Evolutionary conservation across 2,888 invertebrate species (phyloP), one percentile per base, ranked within the genome.

Genomic region (Andrena minutula): DNA sequence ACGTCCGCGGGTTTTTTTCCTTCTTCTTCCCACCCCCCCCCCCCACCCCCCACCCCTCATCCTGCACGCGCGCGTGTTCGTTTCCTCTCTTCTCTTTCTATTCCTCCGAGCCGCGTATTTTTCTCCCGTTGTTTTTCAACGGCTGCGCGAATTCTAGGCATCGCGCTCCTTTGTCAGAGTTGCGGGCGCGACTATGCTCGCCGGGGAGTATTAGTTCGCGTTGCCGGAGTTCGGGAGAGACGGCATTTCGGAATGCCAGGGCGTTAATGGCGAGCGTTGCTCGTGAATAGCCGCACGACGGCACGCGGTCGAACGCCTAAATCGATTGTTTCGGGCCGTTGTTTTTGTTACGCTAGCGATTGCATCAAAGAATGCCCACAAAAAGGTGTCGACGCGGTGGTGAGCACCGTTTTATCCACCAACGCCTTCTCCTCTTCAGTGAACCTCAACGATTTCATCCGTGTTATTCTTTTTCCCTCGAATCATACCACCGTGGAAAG

Each of bases 81-180:
- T 26, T 69, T 53, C 61, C 23, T 61, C 63, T 56, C 61, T 28
- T 65, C 63, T 32, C 41, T 65, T 30, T 60, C 63, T 70, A 30
- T 78, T 79, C 65, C 61, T 2, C 28, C 41, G 58, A 60, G 2
- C 10, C 63, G 51, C 63, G 65, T 60, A 47, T 26, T 51, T 74
- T 49, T 72, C 69, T 71, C 8, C 71, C 60, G 76, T 82, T 75
- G 80, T 83, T 83, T 86, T 81, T 83, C 75, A 79, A 82, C 78
- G 63, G 81, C 70, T 70, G 76, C 77, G 77, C 82, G 77, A 85
- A 85, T 85, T 85, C 82, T 79, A 79, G 80, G 72, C 81, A 81
- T 79, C 41, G 51, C n/a, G 20, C 81, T 75, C 81, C 64, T 75
- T 81, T 83, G 80, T 83, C 78, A 64, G 60, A 32, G 10, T 26